Percentiles rank a stretch among this genome's conserved stretches.
phyloP scores from a whole-genome alignment of 2,888 invertebrate genomes.

The Frankliniella fusca region DNA sequence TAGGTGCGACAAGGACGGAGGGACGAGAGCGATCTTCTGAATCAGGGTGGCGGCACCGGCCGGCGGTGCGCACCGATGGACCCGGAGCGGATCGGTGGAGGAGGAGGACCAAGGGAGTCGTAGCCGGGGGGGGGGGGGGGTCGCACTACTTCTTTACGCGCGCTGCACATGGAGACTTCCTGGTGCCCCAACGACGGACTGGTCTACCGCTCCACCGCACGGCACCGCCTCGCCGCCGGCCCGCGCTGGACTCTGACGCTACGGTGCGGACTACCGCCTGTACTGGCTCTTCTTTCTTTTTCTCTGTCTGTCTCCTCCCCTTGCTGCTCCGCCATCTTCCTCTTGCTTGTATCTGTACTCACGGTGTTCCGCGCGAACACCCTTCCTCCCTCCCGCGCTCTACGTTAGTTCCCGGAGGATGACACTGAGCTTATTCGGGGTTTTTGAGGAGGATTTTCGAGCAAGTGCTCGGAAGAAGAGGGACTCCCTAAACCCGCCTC shows the following conservation, averaged over 20 bases:
- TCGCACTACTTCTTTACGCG: not conserved
- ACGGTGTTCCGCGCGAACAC: not conserved
- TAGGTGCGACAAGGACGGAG: too few species aligned
- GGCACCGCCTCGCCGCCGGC: not conserved
- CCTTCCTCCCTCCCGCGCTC: not conserved
- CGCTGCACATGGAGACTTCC: conserved; percentile 14
- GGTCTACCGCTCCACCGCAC: not conserved
- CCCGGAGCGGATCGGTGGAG: too few species aligned
- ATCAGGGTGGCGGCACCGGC: too few species aligned
- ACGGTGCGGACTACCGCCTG: not conserved
- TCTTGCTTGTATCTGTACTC: not conserved
- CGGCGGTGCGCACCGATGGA: too few species aligned
- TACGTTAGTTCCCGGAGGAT: not conserved
- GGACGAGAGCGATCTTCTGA: too few species aligned
- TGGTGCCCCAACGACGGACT: not conserved
- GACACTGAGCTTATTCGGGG: too few species aligned
- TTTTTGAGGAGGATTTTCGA: too few species aligned
- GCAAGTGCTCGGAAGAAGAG: too few species aligned
- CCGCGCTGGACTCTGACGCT: not conserved
- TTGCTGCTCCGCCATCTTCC: too few species aligned
- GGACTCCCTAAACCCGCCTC: too few species aligned
- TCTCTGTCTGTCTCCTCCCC: too few species aligned
- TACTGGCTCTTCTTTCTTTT: not conserved
- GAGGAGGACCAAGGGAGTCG: not conserved
- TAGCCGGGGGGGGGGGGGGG: not conserved